Conservation (phyloP, 2,113 vertebrate species). For the Peromyscus leucopus region DNA sequence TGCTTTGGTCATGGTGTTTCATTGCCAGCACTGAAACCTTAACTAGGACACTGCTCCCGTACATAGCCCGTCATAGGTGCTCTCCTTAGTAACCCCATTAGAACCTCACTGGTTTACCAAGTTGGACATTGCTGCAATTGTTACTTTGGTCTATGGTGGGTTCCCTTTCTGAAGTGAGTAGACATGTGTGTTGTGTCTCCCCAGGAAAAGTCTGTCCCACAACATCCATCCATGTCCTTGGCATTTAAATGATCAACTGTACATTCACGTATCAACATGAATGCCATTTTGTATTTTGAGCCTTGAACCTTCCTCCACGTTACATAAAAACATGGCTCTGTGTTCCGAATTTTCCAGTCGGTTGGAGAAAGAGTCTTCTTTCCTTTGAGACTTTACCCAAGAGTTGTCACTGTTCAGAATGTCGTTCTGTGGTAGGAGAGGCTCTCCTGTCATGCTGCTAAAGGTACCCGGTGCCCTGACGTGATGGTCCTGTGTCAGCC, state of each 20-base stretch:
- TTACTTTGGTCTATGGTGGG: no score
- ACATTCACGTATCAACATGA: neutral
- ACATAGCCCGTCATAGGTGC: no score
- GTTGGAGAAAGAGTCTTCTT: slow-evolving; percentile 27
- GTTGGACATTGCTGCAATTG: neutral
- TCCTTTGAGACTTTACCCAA: slow-evolving; percentile 46
- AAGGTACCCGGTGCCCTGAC: neutral
- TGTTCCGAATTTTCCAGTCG: slow-evolving; percentile 55
- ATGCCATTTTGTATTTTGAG: neutral
- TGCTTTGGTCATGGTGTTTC: neutral
- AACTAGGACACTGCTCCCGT: neutral
- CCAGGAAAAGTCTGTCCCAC: neutral
- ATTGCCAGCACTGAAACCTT: neutral
- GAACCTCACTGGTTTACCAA: neutral
- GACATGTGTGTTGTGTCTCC: neutral
- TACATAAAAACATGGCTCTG: slow-evolving; percentile 27
- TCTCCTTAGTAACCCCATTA: neutral
- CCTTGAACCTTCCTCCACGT: neutral
- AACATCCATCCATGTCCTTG: neutral
- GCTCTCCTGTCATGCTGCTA: neutral
- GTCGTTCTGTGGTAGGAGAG: neutral
- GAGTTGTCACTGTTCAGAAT: neutral
- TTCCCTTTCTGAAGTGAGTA: neutral
- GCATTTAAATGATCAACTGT: neutral
- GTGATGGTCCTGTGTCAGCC: neutral